These are phyloP conservation scores for Caranx ignobilis DNA, from an alignment of 2,113 vertebrate genomes.

Conservation along the genomic window DNA sequence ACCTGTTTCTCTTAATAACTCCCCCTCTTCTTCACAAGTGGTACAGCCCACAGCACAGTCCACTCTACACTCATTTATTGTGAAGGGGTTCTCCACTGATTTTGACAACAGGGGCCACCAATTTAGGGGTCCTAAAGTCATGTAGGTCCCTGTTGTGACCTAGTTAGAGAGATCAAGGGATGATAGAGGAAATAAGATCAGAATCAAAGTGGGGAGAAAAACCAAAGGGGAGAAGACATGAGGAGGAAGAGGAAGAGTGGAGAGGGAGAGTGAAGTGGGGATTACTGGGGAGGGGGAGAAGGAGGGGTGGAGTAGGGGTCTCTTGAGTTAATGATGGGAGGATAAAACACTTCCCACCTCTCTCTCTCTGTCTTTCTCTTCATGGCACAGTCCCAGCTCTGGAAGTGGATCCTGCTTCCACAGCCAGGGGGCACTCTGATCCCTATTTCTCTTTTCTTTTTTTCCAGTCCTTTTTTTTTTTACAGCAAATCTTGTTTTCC, in stretches of 20 bases:
- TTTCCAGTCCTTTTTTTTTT: not conserved
- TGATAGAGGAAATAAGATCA: constrained; percentile 89
- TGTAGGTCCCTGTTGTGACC: constrained; percentile 85
- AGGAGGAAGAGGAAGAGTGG: not conserved
- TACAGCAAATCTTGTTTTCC: constrained; percentile 26
- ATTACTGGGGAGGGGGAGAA: not conserved
- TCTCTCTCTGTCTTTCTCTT: not conserved
- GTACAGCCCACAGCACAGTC: constrained; percentile 66
- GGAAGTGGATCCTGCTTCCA: constrained; percentile 25
- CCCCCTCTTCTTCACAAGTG: constrained; percentile 66
- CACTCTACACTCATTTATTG: constrained; percentile 74
- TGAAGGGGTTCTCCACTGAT: constrained; percentile 76
- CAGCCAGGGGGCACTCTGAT: constrained; percentile 62
- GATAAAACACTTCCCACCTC: constrained; percentile 35
- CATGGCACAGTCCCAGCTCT: not conserved
- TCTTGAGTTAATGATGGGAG: constrained; percentile 48
- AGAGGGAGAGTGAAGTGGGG: constrained; percentile 66
- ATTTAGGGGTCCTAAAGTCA: constrained; percentile 68
- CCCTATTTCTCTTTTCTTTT: not conserved
- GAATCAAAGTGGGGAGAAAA: constrained; percentile 81
- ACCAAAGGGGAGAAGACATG: not conserved
- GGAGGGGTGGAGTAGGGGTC: constrained; percentile 1
- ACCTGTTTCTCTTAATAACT: constrained; percentile 20
- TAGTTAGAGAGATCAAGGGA: constrained; percentile 88
- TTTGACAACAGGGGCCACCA: constrained; percentile 19